Percentiles rank a stretch among this genome's conserved stretches.
These are phyloP conservation scores for Ceratina calcarata DNA, from an alignment of 1,140 invertebrate genomes.

Conservation along the genomic window DNA sequence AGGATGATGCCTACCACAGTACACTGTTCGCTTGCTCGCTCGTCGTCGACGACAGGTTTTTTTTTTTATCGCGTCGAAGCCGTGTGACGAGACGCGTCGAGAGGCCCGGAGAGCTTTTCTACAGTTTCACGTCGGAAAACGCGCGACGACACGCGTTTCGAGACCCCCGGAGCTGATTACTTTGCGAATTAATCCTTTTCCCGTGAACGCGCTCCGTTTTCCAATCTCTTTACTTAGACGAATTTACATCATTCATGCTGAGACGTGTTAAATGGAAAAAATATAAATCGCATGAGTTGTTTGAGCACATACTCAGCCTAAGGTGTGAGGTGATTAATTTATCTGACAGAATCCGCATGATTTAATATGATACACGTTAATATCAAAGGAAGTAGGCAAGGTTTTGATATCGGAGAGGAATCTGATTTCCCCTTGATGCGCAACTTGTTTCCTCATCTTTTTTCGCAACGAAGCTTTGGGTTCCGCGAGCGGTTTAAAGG, in stretches of 20 bases:
- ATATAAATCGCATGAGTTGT: no score
- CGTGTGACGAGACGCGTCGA: constrained; percentile 27
- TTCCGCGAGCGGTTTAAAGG: constrained; percentile 36
- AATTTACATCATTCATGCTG: no score
- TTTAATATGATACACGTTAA: no score
- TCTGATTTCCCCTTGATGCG: neutral
- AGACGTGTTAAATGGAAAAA: no score
- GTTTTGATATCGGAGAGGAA: no score
- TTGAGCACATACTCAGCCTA: no score
- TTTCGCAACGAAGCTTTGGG: neutral
- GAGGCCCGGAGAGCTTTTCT: constrained; percentile 22
- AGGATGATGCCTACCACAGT: constrained; percentile 22
- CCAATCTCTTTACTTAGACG: neutral
- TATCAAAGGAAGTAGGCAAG: no score
- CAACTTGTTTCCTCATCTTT: neutral
- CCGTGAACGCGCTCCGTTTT: neutral
- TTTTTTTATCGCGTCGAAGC: constrained; percentile 33
- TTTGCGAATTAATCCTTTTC: constrained; percentile 51
- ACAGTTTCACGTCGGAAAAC: constrained; percentile 20
- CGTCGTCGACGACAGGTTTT: constrained; percentile 18
- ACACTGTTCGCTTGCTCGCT: neutral
- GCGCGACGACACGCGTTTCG: neutral
- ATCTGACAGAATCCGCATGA: no score
- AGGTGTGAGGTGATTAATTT: no score
- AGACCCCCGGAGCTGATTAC: constrained; percentile 32